These are phyloP conservation scores for Cerastis leucographa DNA, from an alignment of 2,888 invertebrate species.

Conservation along the genomic window DNA sequence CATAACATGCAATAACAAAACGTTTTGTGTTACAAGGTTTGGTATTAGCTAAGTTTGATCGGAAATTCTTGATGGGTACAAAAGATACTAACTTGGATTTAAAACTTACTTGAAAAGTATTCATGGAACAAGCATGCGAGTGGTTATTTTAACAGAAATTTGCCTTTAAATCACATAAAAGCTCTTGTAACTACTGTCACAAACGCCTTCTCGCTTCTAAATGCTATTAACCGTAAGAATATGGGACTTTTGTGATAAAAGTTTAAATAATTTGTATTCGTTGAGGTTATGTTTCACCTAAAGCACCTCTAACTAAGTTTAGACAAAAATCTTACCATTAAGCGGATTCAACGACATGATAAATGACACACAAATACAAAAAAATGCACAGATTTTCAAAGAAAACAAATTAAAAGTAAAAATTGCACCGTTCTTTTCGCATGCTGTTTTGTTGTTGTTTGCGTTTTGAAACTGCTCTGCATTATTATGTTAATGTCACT, in stretches of 20 bases:
- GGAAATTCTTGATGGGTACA: neutral
- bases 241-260: neutral
- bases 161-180: neutral
- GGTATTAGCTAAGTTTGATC: neutral
- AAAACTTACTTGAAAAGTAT: neutral
- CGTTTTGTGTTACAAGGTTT: neutral
- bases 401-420: neutral
- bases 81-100: neutral
- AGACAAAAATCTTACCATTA: constrained; percentile 76
- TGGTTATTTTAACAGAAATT: constrained; percentile 3
- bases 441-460: constrained; percentile 62
- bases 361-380: constrained; percentile 13
- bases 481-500: neutral
- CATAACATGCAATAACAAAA: neutral
- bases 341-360: constrained; percentile 83
- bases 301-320: neutral
- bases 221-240: neutral
- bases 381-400: neutral
- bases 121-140: too few relatives aligned
- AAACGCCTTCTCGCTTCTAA: neutral
- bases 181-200: neutral
- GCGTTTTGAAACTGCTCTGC: constrained; percentile 54
- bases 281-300: constrained; percentile 69
- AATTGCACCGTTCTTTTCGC: constrained; percentile 7
- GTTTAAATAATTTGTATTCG: neutral